These are phyloP conservation scores for Leptoteleia sp. DNA, from an alignment of 1,140 invertebrate species.

Conservation along the genomic window DNA sequence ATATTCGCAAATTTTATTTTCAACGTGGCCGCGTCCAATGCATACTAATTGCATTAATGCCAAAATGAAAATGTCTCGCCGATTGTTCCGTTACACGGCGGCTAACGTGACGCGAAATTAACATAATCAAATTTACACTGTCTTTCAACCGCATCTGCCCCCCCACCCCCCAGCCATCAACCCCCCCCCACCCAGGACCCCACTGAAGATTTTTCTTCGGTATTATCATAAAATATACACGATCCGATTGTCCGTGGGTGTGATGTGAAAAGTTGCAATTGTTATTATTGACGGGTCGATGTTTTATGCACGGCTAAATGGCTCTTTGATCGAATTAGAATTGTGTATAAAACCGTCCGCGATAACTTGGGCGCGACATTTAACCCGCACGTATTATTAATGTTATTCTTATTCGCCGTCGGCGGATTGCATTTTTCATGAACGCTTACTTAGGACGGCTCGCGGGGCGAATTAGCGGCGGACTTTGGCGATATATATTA, in stretches of 20 bases:
- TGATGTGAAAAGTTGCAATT: no score
- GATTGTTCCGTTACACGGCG: slow-evolving; percentile 42
- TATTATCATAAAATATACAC: slow-evolving; percentile 34
- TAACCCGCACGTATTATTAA: slow-evolving; percentile 22
- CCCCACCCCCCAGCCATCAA: no score
- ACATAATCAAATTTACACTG: slow-evolving; percentile 60
- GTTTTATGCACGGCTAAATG: slow-evolving; percentile 3
- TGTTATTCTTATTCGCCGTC: slow-evolving; percentile 41
- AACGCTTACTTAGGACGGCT: slow-evolving; percentile 13
- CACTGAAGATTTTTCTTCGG: slow-evolving; percentile 24
- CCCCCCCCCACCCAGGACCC: not conserved
- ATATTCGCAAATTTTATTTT: slow-evolving; percentile 61
- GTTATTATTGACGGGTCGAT: no score
- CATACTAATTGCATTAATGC: slow-evolving; percentile 60
- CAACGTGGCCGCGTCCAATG: slow-evolving; percentile 54
- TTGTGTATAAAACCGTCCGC: slow-evolving; percentile 7
- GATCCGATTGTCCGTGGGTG: slow-evolving; percentile 5
- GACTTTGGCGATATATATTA: slow-evolving; percentile 6
- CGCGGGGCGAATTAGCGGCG: slow-evolving; percentile 1
- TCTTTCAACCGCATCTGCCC: no score
- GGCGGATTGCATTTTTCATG: slow-evolving; percentile 33
- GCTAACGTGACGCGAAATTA: slow-evolving; percentile 51
- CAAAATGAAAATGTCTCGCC: slow-evolving; percentile 57
- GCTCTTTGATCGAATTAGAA: slow-evolving; percentile 18
- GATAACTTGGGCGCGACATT: slow-evolving; percentile 10